Base-by-base conservation (phyloP, 2,113 vertebrate genomes). In the Climacteris rufus region DNA sequence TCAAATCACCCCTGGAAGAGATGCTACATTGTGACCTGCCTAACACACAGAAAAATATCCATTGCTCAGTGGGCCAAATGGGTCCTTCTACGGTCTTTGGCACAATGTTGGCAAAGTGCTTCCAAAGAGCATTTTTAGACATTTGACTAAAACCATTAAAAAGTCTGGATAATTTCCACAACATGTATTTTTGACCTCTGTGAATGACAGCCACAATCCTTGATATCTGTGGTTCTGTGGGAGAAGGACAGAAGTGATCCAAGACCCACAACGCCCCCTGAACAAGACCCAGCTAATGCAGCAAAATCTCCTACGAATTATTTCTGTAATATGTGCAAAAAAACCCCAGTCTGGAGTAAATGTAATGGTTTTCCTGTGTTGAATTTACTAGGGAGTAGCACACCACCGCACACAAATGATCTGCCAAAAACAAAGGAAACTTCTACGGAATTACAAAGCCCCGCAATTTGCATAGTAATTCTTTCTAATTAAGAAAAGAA, bases 401-500 rank as follows among this genome's bases (percentile, higher is more conserved):
- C 70, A 50, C 37, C 61, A 65, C 49, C 0, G 7, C 50, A 82
- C 66, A 79, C 86, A 91, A 94, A 88, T 78, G 92, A 94, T 39
- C 76, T 3, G 17, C 54, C 56, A 84, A 96, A 97, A 91, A 82
- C 91, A 95, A 87, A 94, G 39, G 64, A 93, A 69, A 96, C 81
- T 95, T 89, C 94, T 87, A 87, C 42, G 70, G 97, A 97, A 98
- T 97, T 97, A 97, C 96, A 97, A 95, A 98, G 97, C 77, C 63
- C 91, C 2, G 89, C 94, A 94, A 98, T 98, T 97, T 98, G 95
- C 97, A 97, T 97, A 96, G 96, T 93, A 97, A 98, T 98, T 97
- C 93, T 94, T 92, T 92, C 94, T 98, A 98, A 98, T 98, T 98
- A 98, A 96, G 96, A 96, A 97, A 97, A 97, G 94, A 97, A 98